A percentile compares a stretch with the other conserved stretches of the same genome.
These are phyloP conservation scores for Pelmatolapia mariae DNA, from an alignment of 2,113 vertebrate species.

Conservation along the genomic window DNA sequence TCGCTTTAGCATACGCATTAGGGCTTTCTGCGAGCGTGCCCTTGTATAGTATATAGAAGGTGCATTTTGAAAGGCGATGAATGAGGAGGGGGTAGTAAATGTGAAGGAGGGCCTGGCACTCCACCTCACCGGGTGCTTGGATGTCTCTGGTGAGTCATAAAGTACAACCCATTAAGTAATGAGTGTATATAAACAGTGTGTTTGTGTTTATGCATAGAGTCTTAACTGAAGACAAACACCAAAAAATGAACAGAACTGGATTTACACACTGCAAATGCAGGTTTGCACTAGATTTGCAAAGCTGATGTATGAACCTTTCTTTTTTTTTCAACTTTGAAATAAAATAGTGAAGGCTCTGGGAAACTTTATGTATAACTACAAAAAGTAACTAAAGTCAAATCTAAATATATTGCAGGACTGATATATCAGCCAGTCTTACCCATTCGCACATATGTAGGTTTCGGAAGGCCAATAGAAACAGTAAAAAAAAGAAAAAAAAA, in stretches of 20 bases:
- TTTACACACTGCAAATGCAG: background rate
- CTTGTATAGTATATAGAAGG: background rate
- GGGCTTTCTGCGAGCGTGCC: background rate
- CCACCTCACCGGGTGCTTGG: background rate
- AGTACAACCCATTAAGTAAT: background rate
- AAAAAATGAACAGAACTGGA: background rate
- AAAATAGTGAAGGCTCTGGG: background rate
- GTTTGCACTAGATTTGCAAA: background rate
- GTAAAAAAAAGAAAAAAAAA: rapidly evolving
- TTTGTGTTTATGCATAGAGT: background rate
- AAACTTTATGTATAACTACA: background rate
- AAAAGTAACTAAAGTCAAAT: background rate
- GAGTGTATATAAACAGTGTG: background rate
- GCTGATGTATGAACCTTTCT: background rate
- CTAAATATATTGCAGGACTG: background rate
- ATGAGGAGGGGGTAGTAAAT: background rate
- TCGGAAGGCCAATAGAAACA: rapidly evolving
- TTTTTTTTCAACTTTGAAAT: background rate
- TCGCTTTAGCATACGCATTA: background rate
- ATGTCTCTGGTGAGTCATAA: background rate
- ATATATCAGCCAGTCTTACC: background rate
- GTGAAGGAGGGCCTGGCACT: background rate
- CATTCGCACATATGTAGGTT: background rate
- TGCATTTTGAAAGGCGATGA: background rate
- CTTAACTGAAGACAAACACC: background rate